phyloP scores from a whole-genome alignment of 2,797 vertebrate genomes.

The Typhlichthys subterraneus region DNA sequence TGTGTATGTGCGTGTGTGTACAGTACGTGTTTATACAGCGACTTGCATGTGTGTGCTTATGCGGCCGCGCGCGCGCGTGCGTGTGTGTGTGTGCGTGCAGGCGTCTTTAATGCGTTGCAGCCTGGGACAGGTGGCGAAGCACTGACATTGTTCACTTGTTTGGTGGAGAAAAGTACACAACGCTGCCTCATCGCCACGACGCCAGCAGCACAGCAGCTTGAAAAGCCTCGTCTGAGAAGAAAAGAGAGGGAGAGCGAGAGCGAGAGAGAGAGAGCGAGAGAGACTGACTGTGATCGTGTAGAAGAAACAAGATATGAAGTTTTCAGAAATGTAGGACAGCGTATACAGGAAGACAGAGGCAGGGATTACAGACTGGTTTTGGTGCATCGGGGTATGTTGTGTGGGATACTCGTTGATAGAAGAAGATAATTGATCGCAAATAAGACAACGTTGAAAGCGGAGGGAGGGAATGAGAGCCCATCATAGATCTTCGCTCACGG shows the following conservation, averaged over 20 bases:
- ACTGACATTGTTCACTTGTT: slow-evolving; percentile 60
- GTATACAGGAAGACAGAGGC: neutral
- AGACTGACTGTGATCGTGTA: slow-evolving; percentile 12
- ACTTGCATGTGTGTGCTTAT: slow-evolving; percentile 9
- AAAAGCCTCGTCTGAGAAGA: slow-evolving; percentile 49
- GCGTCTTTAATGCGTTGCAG: slow-evolving; percentile 24
- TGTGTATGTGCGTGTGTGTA: slow-evolving; percentile 1
- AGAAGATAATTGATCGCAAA: neutral
- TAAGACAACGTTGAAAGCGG: neutral
- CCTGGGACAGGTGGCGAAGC: slow-evolving; percentile 60
- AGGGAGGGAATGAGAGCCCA: slow-evolving; percentile 49
- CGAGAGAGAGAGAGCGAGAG: slow-evolving; percentile 50
- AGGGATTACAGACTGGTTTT: neutral
- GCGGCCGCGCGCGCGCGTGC: neutral
- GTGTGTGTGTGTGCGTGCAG: neutral
- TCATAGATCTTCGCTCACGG: slow-evolving; percentile 65
- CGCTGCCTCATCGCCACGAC: slow-evolving; percentile 32
- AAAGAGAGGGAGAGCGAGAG: slow-evolving; percentile 58
- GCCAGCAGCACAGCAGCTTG: slow-evolving; percentile 54
- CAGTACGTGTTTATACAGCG: neutral
- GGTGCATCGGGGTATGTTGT: no score
- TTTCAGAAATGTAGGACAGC: slow-evolving; percentile 18
- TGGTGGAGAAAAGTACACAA: slow-evolving; percentile 48
- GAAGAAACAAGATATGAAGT: slow-evolving; percentile 30
- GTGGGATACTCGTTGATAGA: neutral